phyloP scores from a whole-genome alignment of 2,888 invertebrate species.

The Megalurothrips usitatus region DNA sequence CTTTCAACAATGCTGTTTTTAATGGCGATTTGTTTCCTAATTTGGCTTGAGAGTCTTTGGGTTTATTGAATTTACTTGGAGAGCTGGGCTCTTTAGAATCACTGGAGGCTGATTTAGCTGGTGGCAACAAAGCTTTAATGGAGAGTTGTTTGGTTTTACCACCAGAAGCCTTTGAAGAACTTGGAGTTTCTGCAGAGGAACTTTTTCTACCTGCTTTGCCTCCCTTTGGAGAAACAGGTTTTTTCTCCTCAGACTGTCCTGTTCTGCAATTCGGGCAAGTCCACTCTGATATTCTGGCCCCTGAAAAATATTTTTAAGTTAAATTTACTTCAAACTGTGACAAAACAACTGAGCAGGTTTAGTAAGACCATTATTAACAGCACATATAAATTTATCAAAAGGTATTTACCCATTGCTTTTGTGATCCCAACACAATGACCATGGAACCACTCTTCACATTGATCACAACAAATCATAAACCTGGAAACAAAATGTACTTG shows the following conservation, averaged over 20 bases:
- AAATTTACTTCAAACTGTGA: not conserved
- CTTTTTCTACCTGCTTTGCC: not conserved
- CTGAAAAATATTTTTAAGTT: not conserved
- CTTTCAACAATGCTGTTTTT: not conserved
- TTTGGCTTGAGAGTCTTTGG: not conserved
- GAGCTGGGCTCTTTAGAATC: not conserved
- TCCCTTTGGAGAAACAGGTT: not conserved
- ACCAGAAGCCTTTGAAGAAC: not conserved
- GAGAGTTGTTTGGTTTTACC: conserved; percentile 1
- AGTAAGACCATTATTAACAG: too few relatives aligned
- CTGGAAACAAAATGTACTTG: conserved; percentile 44
- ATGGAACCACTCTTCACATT: conserved; percentile 96
- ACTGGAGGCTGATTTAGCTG: not conserved
- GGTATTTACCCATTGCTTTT: conserved; percentile 68
- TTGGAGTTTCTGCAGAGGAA: not conserved
- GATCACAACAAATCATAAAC: conserved; percentile 97
- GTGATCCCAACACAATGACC: conserved; percentile 95
- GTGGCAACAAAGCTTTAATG: not conserved
- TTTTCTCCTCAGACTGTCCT: not conserved
- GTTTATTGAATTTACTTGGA: not conserved
- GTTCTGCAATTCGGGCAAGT: not conserved
- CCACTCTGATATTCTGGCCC: not conserved
- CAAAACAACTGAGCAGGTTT: not conserved
- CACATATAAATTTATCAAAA: conserved; percentile 7
- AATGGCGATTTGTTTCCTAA: not conserved